phyloP scores from a whole-genome alignment of 2,113 vertebrate genomes.

The Orycteropus afer region DNA sequence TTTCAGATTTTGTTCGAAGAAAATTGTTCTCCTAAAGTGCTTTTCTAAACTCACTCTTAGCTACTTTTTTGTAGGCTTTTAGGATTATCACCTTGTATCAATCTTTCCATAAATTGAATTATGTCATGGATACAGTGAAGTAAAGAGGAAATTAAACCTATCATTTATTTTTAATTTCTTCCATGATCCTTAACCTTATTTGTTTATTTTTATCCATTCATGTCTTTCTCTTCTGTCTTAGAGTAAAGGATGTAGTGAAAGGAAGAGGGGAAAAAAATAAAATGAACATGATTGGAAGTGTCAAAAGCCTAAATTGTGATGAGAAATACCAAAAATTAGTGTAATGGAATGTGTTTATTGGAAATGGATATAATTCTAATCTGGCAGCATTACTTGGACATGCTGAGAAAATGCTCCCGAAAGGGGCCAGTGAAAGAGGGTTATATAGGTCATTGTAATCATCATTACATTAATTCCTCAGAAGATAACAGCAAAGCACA shows the following conservation, averaged over 20 bases:
- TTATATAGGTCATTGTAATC: no score
- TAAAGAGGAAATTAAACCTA: neutral
- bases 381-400: no score
- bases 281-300: neutral
- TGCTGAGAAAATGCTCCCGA: no score
- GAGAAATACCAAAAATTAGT: no score
- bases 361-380: no score
- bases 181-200: neutral
- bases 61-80: neutral
- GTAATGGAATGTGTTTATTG: no score
- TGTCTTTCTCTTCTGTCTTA: neutral
- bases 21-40: neutral
- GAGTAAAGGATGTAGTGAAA: neutral
- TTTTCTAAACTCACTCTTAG: conserved; percentile 25
- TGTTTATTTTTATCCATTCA: neutral
- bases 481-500: no score
- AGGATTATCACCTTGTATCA: neutral
- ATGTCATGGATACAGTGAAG: neutral
- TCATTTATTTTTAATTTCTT: neutral
- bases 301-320: no score
- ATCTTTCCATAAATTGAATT: neutral
- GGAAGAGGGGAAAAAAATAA: neutral
- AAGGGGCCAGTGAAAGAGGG: no score
- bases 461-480: no score
- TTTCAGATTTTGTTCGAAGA: neutral